phyloP scores from a whole-genome alignment of 2,113 vertebrate genomes.

The Notechis scutatus region DNA sequence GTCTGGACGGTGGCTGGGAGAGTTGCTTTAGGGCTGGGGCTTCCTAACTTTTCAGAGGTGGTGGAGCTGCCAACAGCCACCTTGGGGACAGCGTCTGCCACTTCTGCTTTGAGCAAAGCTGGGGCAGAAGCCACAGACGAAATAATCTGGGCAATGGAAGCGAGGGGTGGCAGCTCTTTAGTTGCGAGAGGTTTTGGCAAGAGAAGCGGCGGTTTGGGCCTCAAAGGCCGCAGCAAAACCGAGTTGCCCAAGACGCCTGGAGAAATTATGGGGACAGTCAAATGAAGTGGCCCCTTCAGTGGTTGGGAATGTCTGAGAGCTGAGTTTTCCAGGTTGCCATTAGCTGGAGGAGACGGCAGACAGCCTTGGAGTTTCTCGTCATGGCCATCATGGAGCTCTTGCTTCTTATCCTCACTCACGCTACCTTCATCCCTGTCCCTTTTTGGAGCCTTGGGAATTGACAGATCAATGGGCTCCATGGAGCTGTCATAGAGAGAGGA shows the following conservation, averaged over 20 bases:
- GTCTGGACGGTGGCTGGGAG: background rate
- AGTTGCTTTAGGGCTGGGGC: slow-evolving; percentile 55
- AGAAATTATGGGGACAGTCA: slow-evolving; percentile 75
- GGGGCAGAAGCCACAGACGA: slow-evolving; percentile 90
- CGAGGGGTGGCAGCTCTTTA: slow-evolving; percentile 88
- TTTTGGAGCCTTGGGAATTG: slow-evolving; percentile 80
- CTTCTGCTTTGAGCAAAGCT: slow-evolving; percentile 82
- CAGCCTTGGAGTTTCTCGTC: slow-evolving; percentile 57
- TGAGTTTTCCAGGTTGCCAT: slow-evolving; percentile 61
- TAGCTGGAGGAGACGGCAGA: slow-evolving; percentile 58
- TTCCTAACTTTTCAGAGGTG: slow-evolving; percentile 59
- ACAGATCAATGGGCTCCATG: slow-evolving; percentile 92
- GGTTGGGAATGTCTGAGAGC: slow-evolving; percentile 60
- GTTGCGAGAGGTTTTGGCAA: slow-evolving; percentile 85
- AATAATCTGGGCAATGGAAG: slow-evolving; percentile 98
- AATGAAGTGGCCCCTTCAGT: slow-evolving; percentile 76
- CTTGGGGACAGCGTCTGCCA: slow-evolving; percentile 41
- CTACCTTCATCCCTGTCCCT: slow-evolving; percentile 67
- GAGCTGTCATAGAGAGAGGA: slow-evolving; percentile 72
- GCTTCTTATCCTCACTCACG: slow-evolving; percentile 66
- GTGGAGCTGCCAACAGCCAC: slow-evolving; percentile 26
- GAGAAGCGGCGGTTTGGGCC: slow-evolving; percentile 85
- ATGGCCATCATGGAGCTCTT: slow-evolving; percentile 57
- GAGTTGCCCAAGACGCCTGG: slow-evolving; percentile 65
- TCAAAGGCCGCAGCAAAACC: slow-evolving; percentile 71